Evolutionary conservation across 2,113 vertebrate genomes (phyloP).

Genomic region (Anthoscopus minutus): DNA sequence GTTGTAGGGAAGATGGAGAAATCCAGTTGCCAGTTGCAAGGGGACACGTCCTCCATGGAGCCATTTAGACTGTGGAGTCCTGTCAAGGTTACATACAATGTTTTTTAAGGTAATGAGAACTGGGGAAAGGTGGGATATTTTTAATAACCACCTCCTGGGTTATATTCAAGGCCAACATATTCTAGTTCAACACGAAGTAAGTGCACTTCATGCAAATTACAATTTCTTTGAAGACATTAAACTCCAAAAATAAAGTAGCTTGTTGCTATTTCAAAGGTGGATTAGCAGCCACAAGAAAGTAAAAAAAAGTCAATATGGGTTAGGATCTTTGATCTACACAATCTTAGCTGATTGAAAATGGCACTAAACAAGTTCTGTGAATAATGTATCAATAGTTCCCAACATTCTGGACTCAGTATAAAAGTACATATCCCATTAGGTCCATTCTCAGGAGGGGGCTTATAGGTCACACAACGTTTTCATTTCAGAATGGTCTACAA

Average conservation of each 20-base stretch:
- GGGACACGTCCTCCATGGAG: rapidly evolving
- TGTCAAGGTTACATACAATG: neutral
- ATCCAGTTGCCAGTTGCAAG: neutral
- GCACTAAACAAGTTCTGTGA: neutral
- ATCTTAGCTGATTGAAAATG: neutral
- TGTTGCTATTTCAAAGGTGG: neutral
- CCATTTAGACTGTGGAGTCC: neutral
- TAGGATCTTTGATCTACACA: neutral
- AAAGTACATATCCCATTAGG: neutral
- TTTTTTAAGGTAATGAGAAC: neutral
- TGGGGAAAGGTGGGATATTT: neutral
- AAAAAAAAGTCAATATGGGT: neutral
- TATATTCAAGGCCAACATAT: neutral
- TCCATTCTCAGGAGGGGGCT: neutral
- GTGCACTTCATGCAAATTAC: neutral
- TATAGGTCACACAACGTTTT: neutral
- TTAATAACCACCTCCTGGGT: neutral
- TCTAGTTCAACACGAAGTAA: neutral
- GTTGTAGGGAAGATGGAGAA: neutral
- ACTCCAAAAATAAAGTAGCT: neutral
- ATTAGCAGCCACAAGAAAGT: neutral
- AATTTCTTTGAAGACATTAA: neutral
- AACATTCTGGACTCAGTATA: neutral
- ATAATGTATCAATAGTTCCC: neutral
- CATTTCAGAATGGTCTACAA: neutral